Evolutionary conservation across 2,113 vertebrate species (phyloP).

Genomic region (Corythornis madagascariensis): DNA sequence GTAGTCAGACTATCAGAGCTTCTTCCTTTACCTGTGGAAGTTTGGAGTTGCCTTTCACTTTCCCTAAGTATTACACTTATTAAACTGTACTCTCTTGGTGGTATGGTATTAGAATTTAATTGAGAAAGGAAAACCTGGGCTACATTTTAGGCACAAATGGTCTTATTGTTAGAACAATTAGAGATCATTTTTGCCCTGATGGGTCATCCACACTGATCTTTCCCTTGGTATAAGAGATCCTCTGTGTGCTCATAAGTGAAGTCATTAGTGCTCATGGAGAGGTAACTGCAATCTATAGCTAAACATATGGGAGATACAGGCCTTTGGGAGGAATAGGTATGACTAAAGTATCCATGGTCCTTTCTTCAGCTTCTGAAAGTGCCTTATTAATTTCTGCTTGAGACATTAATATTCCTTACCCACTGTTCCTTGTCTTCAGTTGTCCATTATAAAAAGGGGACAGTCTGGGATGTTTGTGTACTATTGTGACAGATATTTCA

Average conservation of each 20-base stretch:
- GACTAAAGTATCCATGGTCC: background rate
- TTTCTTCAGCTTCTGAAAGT: background rate
- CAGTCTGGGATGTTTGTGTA: background rate
- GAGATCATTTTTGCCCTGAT: background rate
- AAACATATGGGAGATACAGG: background rate
- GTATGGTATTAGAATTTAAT: background rate
- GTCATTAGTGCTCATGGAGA: background rate
- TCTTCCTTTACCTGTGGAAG: background rate
- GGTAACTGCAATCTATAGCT: background rate
- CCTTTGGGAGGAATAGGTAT: background rate
- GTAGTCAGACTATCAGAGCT: background rate
- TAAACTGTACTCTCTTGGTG: background rate
- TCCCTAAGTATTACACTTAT: background rate
- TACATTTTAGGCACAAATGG: background rate
- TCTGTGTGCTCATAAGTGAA: background rate
- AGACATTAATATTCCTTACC: conserved; percentile 14
- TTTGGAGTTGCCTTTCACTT: background rate
- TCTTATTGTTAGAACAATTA: background rate
- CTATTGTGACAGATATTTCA: conserved; percentile 8
- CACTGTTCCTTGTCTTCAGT: background rate
- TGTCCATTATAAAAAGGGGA: background rate
- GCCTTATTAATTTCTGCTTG: conserved; percentile 2
- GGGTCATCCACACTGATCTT: background rate
- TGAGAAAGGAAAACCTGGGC: background rate
- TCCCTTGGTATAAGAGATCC: background rate